phyloP scores from a whole-genome alignment of 2,888 invertebrate species.

The Chrysodeixis includens region DNA sequence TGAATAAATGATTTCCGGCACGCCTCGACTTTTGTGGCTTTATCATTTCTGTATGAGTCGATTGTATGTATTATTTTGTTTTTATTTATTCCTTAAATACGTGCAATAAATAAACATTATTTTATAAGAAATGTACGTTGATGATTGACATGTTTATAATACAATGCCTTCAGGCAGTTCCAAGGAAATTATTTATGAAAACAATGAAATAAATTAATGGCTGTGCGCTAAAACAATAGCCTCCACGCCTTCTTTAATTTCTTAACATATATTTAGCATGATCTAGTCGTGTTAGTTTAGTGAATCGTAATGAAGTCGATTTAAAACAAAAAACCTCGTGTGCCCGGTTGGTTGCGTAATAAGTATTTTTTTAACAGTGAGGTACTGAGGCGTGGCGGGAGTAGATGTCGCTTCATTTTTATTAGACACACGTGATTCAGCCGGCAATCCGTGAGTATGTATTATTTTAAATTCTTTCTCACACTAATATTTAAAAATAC shows the following conservation, averaged over 20 bases:
- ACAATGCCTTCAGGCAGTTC: neutral
- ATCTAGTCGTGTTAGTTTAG: neutral
- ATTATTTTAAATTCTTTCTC: constrained; percentile 40
- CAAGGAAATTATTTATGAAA: constrained; percentile 4
- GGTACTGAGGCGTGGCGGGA: constrained; percentile 23
- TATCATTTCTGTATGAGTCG: constrained; percentile 35
- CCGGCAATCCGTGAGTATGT: constrained; percentile 20
- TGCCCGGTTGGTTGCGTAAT: constrained; percentile 24
- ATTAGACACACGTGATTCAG: constrained; percentile 37
- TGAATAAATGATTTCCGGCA: constrained; percentile 71
- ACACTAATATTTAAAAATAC: constrained; percentile 22
- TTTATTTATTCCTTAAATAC: constrained; percentile 30
- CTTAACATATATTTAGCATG: neutral
- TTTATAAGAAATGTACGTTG: constrained; percentile 3
- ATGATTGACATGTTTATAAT: constrained; percentile 5
- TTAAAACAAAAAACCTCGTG: constrained; percentile 21
- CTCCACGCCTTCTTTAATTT: neutral
- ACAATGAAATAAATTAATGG: neutral
- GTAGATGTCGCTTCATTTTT: constrained; percentile 44
- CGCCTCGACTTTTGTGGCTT: constrained; percentile 61
- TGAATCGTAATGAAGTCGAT: constrained; percentile 4
- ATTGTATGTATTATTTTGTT: constrained; percentile 33
- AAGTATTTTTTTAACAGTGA: constrained; percentile 13
- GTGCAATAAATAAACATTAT: constrained; percentile 30
- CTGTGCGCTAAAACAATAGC: neutral